phyloP scores from a whole-genome alignment of 2,888 invertebrate species.

The Halictus quadricinctus region DNA sequence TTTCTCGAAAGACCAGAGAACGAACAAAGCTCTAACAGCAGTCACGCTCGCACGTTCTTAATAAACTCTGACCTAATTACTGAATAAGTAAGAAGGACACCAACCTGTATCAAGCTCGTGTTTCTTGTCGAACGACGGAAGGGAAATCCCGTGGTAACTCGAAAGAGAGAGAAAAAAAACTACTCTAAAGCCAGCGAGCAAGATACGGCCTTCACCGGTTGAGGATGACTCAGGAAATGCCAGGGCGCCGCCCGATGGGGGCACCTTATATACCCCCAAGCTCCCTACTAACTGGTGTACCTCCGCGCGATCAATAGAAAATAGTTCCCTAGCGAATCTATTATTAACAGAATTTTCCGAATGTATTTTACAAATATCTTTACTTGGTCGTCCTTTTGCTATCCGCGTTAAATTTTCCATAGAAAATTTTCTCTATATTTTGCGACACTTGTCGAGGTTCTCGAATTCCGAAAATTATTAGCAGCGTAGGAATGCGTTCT shows the following conservation, averaged over 20 bases:
- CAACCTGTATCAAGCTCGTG: conserved; percentile 80
- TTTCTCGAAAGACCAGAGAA: conserved; percentile 14
- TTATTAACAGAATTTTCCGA: not conserved
- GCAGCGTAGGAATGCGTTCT: conserved; percentile 42
- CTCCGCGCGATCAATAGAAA: conserved; percentile 71
- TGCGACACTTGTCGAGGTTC: not conserved
- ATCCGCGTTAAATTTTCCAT: not conserved
- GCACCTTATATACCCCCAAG: conserved; percentile 70
- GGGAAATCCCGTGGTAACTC: conserved; percentile 18
- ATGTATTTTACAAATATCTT: not conserved
- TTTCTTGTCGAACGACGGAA: conserved; percentile 66
- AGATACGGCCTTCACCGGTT: conserved; percentile 69
- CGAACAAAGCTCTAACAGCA: not conserved
- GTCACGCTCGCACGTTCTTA: conserved; percentile 19
- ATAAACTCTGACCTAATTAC: conserved; percentile 51
- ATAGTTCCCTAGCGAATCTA: conserved; percentile 66
- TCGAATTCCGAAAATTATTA: not conserved
- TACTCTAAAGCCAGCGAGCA: conserved; percentile 60
- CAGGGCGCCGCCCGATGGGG: conserved; percentile 33
- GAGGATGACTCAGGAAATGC: conserved; percentile 70
- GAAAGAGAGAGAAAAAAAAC: not conserved
- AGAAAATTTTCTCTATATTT: not conserved
- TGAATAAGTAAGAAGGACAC: conserved; percentile 68
- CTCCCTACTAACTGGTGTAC: conserved; percentile 55
- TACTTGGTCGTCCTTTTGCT: rapidly evolving